These are phyloP conservation scores for Malthinus seriepunctatus DNA, from an alignment of 2,888 invertebrate genomes.

Conservation along the genomic window DNA sequence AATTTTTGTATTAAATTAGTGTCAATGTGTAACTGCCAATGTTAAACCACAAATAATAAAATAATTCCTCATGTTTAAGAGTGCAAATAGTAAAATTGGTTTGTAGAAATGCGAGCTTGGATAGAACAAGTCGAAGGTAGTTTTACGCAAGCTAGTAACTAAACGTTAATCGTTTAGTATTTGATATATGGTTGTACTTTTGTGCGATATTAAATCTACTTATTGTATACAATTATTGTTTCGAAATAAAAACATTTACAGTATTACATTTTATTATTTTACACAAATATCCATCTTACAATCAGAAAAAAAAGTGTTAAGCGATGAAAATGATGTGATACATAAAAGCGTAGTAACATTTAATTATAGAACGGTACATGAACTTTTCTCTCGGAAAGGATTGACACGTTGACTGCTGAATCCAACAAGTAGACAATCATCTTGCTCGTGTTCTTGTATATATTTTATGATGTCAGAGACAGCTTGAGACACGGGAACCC, in stretches of 20 bases:
- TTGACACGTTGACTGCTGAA: conserved; percentile 94
- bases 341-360: conserved; percentile 2
- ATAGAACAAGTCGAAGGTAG: too few relatives aligned
- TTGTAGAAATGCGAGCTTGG: background rate
- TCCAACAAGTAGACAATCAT: conserved; percentile 90
- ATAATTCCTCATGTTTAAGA: background rate
- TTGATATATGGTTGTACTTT: conserved; percentile 3
- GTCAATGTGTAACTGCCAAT: background rate
- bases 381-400: conserved; percentile 93
- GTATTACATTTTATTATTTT: conserved; percentile 4
- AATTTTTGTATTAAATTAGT: too few relatives aligned
- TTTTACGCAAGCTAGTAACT: too few relatives aligned
- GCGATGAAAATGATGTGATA: conserved; percentile 3
- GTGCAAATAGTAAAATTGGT: background rate
- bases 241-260: conserved; percentile 18
- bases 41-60: background rate
- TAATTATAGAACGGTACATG: conserved; percentile 79
- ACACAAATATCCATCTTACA: conserved; percentile 1
- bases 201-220: conserved; percentile 22
- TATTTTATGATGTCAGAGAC: conserved; percentile 90
- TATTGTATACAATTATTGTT: conserved; percentile 25
- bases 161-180: conserved; percentile 1
- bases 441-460: conserved; percentile 87
- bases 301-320: background rate
- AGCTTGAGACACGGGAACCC: conserved; percentile 87